Evolutionary conservation across 2,797 vertebrate species (phyloP).

Genomic region (Galago senegalensis): DNA sequence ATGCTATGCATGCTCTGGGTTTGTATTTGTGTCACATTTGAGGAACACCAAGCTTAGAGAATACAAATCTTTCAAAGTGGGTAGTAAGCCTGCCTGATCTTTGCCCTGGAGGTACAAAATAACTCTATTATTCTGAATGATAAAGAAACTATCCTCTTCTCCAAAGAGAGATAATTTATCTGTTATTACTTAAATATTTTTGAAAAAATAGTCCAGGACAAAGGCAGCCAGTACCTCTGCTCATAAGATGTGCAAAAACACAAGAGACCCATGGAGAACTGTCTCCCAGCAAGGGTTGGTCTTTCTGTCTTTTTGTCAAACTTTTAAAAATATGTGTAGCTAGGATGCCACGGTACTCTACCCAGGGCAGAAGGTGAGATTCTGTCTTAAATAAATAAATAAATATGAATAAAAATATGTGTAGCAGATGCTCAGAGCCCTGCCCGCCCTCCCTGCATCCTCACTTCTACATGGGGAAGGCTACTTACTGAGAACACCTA

Average conservation of each 20-base stretch:
- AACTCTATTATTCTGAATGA: neutral
- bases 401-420: neutral
- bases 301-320: neutral
- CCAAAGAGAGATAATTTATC: neutral
- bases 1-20: neutral
- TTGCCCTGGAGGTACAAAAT: neutral
- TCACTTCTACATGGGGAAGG: neutral
- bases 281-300: neutral
- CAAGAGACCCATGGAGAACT: neutral
- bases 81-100: neutral
- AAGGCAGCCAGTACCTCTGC: neutral
- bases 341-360: too few species aligned
- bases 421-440: neutral
- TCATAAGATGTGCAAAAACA: neutral
- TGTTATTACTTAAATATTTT: neutral
- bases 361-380: too few species aligned
- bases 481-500: neutral
- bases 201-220: neutral
- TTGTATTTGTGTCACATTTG: neutral
- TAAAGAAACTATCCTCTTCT: neutral
- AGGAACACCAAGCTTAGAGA: neutral
- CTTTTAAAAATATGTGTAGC: neutral
- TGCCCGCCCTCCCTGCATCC: neutral
- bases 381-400: too few species aligned
- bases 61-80: neutral